Evolutionary conservation across 2,113 vertebrate species (phyloP).

Genomic region (Saccopteryx bilineata): DNA sequence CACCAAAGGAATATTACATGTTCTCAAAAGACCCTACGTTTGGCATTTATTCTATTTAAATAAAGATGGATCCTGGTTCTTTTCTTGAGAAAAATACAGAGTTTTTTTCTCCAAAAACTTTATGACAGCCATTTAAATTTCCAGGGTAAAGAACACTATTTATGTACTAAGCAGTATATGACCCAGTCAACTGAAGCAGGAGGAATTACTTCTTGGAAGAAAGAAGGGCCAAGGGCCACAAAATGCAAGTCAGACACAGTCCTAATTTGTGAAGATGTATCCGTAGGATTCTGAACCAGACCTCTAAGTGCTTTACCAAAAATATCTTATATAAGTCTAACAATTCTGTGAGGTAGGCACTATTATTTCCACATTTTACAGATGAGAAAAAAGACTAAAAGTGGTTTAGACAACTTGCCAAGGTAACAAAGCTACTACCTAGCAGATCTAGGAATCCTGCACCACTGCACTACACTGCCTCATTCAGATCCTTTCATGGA

Average conservation of each 20-base stretch:
- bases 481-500: not conserved
- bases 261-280: not conserved
- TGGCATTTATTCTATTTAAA: slow-evolving; percentile 28
- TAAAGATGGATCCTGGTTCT: not conserved
- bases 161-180: not conserved
- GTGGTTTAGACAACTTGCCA: not conserved
- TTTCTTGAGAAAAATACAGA: slow-evolving; percentile 37
- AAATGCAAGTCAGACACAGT: not conserved
- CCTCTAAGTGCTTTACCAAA: not conserved
- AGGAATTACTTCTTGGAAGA: not conserved
- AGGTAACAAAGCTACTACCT: not conserved
- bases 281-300: not conserved
- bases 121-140: not conserved
- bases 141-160: not conserved
- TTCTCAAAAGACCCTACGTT: slow-evolving; percentile 35
- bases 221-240: not conserved
- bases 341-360: not conserved
- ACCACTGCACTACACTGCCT: not conserved
- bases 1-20: not conserved
- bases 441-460: not conserved
- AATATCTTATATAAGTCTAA: not conserved
- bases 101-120: not conserved
- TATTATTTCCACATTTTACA: not conserved
- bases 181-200: not conserved
- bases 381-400: not conserved